Base-by-base conservation (phyloP, 2,113 vertebrate genomes). In the Hydrolagus affinis region DNA sequence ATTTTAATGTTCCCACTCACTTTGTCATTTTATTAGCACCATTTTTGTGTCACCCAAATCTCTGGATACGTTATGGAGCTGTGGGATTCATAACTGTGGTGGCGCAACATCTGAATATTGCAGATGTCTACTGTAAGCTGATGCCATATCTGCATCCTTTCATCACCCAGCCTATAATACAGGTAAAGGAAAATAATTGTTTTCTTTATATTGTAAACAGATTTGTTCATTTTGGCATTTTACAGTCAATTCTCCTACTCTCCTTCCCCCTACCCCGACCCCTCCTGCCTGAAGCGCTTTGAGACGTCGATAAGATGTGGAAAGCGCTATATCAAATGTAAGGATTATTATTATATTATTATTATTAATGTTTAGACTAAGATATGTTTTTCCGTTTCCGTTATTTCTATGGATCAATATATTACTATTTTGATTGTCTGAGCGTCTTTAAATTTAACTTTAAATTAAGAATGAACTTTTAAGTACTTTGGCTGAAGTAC, bases 71-170 rank as follows among this genome's bases (percentile, higher is more conserved):
- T 71, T 99, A 99, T 0, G 97, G 97, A 11, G 97, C 98, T 0
- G 97, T 99, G 28, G 97, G 97, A 85, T 99, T 99, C 90, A 96
- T 98, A 89, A 98, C 97, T 0, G 95, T 97, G 85, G 96, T 99
- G n/a, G 98, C 97, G 0, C 94, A 96, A 89, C 96, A 97, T 87
- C 93, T 99, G 86, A 99, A 96, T 87, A 96, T 98, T 86, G 98
- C 98, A 68, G 98, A 99, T 85, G 95, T 99, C 86, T 99, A 98
- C 93, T 99, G 98, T 91, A 99, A 98, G 86, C 92, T 99, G 85
- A 97, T 99, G 97, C 98, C 97, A 0, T 96, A 98, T 88, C 95
- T 99, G 75, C 92, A 94, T 86, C 94, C 96, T 3, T 99, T 98
- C 87, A 93, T 99, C 87, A 97, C 94, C 0, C 97, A 99, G 85